Base-by-base conservation (phyloP, 2,888 invertebrate genomes). In the Ormyrus rosae region DNA sequence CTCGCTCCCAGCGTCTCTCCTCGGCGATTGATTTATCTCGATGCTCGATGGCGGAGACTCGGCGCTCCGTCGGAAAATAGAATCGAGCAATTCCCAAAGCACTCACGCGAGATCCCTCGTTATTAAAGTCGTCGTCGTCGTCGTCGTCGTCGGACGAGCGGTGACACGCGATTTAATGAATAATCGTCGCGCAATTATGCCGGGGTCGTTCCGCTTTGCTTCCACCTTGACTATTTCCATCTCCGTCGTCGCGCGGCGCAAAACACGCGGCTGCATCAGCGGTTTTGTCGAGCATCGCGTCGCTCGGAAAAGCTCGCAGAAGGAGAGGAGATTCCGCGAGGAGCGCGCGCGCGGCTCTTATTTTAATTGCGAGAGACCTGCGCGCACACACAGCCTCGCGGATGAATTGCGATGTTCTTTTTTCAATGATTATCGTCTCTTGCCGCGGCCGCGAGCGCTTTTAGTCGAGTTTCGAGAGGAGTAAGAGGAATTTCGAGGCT, bases 161-260 rank as follows among this genome's bases (percentile, higher is more conserved):
- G 34, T 58, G 55, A 53, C 67, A 56, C 50, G 69, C 70, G 55
- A 55, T 82, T 82, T 81, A 83, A 86, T 83, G 85, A 84, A 85
- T 85, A 86, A 86, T 86, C 83, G 84, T 65, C 78, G 13, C 65
- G 69, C 56, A 83, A 85, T 84, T 85, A 86, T 81, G 65, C 82
- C 69, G 63, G 77, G 81, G 68, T 68, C 76, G 71, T 75, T 67
- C 56, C 50, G 63, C 64, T 72, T 79, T 46, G 19, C n/a, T 4
- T 6, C 10, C 34, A 48, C 56, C 70, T 58, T 46, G 48, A 48
- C 55, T n/a, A 73, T 72, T 83, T 82, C 74, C 76, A 71, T 82
- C 75, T 74, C 69, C 55, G 72, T 19, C 19, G 19, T 19, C 19
- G 19, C 19, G 19, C 19, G 19, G 19, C 19, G 19, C 19, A 19